A percentile compares a stretch with the other conserved stretches of the same genome.
phyloP scores from a whole-genome alignment of 1,140 invertebrate genomes.

The Apis mellifera region Amel_HAv3.1 CM009941.2:10173001-10173500 shows the following conservation, averaged over 20 bases:
- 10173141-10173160: neutral
- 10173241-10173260: conserved; percentile 45
- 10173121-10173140: conserved; percentile 14
- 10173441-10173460: neutral
- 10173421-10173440: conserved; percentile 2
- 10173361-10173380: neutral
- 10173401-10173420: neutral
- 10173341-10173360: too few species aligned
- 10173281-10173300: conserved; percentile 47
- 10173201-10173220: too few species aligned
- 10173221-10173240: conserved; percentile 29
- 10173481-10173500: neutral
- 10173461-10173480: neutral
- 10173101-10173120: neutral
- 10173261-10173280: conserved; percentile 27
- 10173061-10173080: neutral
- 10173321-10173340: conserved; percentile 24
- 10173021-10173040: too few species aligned
- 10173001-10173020: too few species aligned
- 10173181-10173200: neutral
- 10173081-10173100: neutral
- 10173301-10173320: conserved; percentile 38
- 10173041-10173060: neutral
- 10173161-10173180: neutral
- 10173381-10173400: conserved; percentile 39